Base-by-base conservation (phyloP, 1,140 invertebrate species). In the Drosophila tropicalis region DNA sequence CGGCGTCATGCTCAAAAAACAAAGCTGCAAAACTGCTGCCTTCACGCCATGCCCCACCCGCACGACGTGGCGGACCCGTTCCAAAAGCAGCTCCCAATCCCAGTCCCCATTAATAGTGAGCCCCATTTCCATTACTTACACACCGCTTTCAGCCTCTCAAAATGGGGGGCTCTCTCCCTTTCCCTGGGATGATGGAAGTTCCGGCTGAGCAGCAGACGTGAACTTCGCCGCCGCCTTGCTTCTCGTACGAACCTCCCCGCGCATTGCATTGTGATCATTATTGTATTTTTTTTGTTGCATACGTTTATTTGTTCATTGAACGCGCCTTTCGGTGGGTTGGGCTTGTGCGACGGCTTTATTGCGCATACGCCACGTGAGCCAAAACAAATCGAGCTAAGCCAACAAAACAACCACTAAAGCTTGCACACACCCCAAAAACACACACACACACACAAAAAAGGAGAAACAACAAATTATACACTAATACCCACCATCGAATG, bases 291-390 rank as follows among this genome's bases (percentile, higher is more conserved):
- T 56, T 64, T 34, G 51, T 19, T 77, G 75, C 75, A 77, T 77
- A 70, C 36, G 61, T 62, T 76, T 77, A 77, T 77, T 61, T 68
- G 68, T 70, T 81, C 78, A 82, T 61, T 79, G 75, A 82, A 68
- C 81, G 75, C 76, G 66, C 62, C 68, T 85, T 74, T 19, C 9
- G 44, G 63, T 73, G 70, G 73, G 73, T 65, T 62, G 71, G 76
- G 76, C 41, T 70, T 69, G 54, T 76, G 62, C 67, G 56, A 81
- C 67, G 70, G 47, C 58, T 76, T 64, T 68, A 70, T 86, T 87
- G 83, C 82, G 79, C 82, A 86, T 86, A 86, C 82, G 82, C 79
- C 83, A 72, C 71, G 75, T 86, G 79, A 54, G 71, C 83, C 79
- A 47, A 19, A 10, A 9, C 12, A 12, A 39, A 13, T 12, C 12